Evolutionary conservation across 2,888 invertebrate species (phyloP), one percentile per base, ranked within the genome.

Genomic region (Cylloceria caligata): DNA sequence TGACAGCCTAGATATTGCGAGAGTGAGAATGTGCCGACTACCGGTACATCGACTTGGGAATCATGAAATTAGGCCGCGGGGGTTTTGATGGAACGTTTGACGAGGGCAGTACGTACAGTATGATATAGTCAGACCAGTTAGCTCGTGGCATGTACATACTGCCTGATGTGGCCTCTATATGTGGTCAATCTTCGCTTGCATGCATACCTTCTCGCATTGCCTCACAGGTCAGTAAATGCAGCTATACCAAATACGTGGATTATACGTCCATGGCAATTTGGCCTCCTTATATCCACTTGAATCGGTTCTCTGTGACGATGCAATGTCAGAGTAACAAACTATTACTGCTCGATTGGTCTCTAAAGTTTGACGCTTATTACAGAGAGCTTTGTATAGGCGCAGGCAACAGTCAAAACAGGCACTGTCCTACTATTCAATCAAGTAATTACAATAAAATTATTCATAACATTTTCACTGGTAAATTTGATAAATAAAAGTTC

Each of bases 201-300:
- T 68, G 82, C 79, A 79, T 76, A 72, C 79, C 82, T 79, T 49
- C 45, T 71, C 62, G 67, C 64, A 75, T 76, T 79, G 68, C 55
- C 67, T 62, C 77, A 21, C 49, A 47, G 78, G 62, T 80, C 74
- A 67, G 67, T 68, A 72, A 75, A 67, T 49, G 24, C 47, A 45
- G 71, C 64, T 24, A 27, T 34, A 64, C 73, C 74, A 84, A 83
- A 84, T 79, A 79, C 64, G 80, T 64, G 65, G 60, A 82, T 75
- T 67, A 75, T 73, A 81, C 49, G 73, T 42, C 67, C 68, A 65
- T 81, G 73, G 76, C 81, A 74, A 81, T 79, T 77, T 81, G 73
- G 79, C 69, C 75, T 76, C 75, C 74, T 79, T 79, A 73, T 60
- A 76, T 72, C 67, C 76, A 62, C 76, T 76, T 49, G 47, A 81